These are phyloP conservation scores for Melozone crissalis DNA, from an alignment of 2,113 vertebrate genomes.

Conservation along the genomic window DNA sequence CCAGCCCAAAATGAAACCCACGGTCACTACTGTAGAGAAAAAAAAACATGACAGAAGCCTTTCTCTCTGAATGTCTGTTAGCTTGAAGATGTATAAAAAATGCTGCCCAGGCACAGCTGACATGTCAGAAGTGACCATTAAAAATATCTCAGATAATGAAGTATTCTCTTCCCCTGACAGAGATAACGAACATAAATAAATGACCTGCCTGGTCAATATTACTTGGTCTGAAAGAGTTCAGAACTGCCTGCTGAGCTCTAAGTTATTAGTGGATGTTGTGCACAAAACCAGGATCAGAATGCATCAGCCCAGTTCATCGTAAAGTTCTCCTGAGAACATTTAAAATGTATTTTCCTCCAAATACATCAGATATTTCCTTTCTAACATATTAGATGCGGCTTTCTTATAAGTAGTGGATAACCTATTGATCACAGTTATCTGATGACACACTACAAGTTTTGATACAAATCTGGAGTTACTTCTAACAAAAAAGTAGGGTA, in stretches of 20 bases:
- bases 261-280: background rate
- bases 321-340: background rate
- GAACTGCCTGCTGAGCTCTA: background rate
- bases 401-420: background rate
- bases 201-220: background rate
- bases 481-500: background rate
- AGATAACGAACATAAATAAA: background rate
- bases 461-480: background rate
- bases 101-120: background rate
- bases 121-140: background rate
- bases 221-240: background rate
- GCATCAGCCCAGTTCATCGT: background rate
- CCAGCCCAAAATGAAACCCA: background rate
- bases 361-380: background rate
- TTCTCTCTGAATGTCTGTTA: background rate
- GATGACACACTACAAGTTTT: background rate
- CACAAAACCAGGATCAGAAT: background rate
- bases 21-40: background rate
- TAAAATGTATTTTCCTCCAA: background rate
- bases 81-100: background rate
- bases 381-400: background rate
- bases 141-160: slow-evolving; percentile 1
- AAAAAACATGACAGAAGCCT: background rate
- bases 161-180: background rate
- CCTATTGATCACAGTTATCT: background rate